phyloP scores from a whole-genome alignment of 1,140 invertebrate species.

The Eciton burchellii region DNA sequence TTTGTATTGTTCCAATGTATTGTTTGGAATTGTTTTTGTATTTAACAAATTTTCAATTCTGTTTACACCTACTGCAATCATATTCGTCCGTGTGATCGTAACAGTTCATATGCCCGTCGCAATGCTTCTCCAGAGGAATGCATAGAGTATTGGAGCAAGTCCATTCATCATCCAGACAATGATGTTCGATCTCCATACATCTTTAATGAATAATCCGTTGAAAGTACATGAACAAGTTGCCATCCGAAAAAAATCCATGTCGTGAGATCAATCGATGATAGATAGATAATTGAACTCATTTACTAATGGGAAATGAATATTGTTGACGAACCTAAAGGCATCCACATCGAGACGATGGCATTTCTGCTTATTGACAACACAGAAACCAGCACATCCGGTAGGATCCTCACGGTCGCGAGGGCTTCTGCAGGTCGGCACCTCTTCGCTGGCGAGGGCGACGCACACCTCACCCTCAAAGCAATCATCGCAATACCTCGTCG shows the following conservation, averaged over 20 bases:
- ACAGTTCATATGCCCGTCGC: conserved; percentile 92
- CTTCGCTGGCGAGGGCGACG: conserved; percentile 87
- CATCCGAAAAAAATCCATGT: not conserved
- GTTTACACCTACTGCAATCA: conserved; percentile 89
- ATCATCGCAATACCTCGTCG: conserved; percentile 82
- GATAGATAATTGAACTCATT: not conserved
- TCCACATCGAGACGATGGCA: conserved; percentile 89
- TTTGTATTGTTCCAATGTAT: too few relatives aligned
- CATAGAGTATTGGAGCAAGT: conserved; percentile 91
- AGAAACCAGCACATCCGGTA: conserved; percentile 91
- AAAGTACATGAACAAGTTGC: conserved; percentile 9
- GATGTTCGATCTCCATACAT: conserved; percentile 82
- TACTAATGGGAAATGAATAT: not conserved
- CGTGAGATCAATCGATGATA: not conserved
- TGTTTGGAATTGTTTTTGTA: too few relatives aligned
- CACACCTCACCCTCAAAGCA: conserved; percentile 87
- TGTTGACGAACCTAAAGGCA: conserved; percentile 84
- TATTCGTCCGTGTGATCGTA: conserved; percentile 92
- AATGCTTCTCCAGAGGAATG: conserved; percentile 88
- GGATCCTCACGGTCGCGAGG: conserved; percentile 88
- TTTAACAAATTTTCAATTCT: conserved; percentile 10
- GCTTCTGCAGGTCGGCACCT: conserved; percentile 87
- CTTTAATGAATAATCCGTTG: conserved; percentile 67
- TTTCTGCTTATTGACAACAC: conserved; percentile 89
- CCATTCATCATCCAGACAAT: conserved; percentile 87